Percentiles rank a stretch among this genome's conserved stretches.
phyloP scores from a whole-genome alignment of 2,113 vertebrate genomes.

The Nothoprocta pentlandii region DNA sequence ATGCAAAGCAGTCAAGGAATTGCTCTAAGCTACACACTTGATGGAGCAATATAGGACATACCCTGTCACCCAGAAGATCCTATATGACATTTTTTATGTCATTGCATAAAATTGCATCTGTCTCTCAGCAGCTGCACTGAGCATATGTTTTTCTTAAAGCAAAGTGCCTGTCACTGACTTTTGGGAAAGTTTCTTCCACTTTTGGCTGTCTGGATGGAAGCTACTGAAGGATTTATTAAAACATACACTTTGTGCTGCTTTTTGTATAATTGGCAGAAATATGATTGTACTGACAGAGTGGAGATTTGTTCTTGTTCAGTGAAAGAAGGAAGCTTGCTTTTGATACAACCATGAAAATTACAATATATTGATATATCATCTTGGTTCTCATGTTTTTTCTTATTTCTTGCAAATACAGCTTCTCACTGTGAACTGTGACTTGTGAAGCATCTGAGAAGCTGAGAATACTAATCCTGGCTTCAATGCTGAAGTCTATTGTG shows the following conservation, averaged over 20 bases:
- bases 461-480: not conserved
- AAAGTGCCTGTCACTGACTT: not conserved
- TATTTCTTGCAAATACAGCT: conserved; percentile 40
- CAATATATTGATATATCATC: not conserved
- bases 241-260: not conserved
- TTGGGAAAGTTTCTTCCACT: conserved; percentile 4
- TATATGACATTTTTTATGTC: not conserved
- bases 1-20: not conserved
- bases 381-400: conserved; percentile 25
- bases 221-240: conserved; percentile 28
- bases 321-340: conserved; percentile 11
- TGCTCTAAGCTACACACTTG: not conserved
- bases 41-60: not conserved
- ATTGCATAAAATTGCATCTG: not conserved
- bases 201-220: not conserved
- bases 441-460: not conserved
- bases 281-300: not conserved
- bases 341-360: conserved; percentile 57
- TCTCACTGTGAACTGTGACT: not conserved
- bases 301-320: not conserved
- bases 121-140: not conserved
- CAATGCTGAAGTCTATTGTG: not conserved
- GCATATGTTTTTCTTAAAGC: not conserved
- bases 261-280: not conserved
- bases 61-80: not conserved